Base-by-base conservation (phyloP, 2,113 vertebrate genomes). In the Murina feae region DNA sequence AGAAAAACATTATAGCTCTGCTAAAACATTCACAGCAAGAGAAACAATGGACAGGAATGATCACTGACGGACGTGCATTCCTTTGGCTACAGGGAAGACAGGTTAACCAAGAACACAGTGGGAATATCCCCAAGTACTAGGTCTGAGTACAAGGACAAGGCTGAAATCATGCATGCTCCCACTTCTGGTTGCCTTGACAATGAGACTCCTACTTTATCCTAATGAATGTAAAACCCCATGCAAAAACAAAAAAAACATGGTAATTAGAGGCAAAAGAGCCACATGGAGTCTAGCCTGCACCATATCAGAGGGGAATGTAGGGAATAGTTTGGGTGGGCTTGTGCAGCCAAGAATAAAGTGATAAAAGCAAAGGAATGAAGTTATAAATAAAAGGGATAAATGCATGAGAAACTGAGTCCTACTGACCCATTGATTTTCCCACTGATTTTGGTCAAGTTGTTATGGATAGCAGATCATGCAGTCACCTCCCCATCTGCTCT, bases 141-240 rank as follows among this genome's bases (percentile, higher is more conserved):
- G 82, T 28, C 25, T 30, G 76, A 89, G 42, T 49, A 81, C 53
- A 72, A 90, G 86, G 82, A 92, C 63, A 42, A 90, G 95, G 74
- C 49, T 92, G 94, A 39, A 82, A 82, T 72, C 51, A 14, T 63
- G 47, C 72, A 63, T 0, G 65, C 96, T 92, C 86, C 88, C 82
- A 75, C 95, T 97, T 90, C 86, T 96, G 82, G 95, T 95, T 93
- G 82, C 95, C 94, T 85, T 96, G 95, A 91, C 53, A 68, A 96
- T 71, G 79, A 79, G 80, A 97, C 63, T 90, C 96, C 94, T 88
- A 95, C 93, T 95, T 95, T 58, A 65, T 89, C 49, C 78, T 58
- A 74, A 91, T 69, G 93, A 72, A 97, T 88, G 95, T 96, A 96
- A 95, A 87, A 66, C 74, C 71, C 82, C 47, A 32, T 87, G 75